Base-by-base conservation (phyloP, 1,140 invertebrate species). In the Drosophila orena region DNA sequence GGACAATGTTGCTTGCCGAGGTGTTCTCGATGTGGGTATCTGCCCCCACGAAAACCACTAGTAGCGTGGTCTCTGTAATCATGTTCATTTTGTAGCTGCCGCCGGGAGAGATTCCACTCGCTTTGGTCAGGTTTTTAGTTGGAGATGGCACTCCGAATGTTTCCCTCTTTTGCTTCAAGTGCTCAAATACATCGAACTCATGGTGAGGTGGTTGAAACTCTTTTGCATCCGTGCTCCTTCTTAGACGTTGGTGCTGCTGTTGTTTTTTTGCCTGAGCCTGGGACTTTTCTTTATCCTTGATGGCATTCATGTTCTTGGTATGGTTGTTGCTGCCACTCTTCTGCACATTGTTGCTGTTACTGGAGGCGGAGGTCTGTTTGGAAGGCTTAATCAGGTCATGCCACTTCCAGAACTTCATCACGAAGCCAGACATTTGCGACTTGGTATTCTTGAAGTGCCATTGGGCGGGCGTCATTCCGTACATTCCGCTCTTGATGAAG, bases 401-500 rank as follows among this genome's bases (percentile, higher is more conserved):
- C 95, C 95, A 97, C 77, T 96, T 94, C 96, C 96, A 97, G 90
- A 96, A 95, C 93, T 97, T 97, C 44, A 97, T 92, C 22, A 96
- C 94, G 93, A 96, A 97, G 1, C 96, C 96, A 27, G 94, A 93
- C 43, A 95, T 94, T 40, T 94, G 94, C 3, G 93, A 93, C 66
- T 94, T 94, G 44, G 93, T 52, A 64, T 93, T 80, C 56, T 91
- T 92, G 64, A 95, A 95, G 15, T 93, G 92, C 81, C 96, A 93
- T n/a, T 94, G 93, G 11, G 94, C 95, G 0, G 95, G 95, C 47
- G 93, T 93, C 93, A 96, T 95, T 2, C 94, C 95, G 80, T 94
- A 96, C 27, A 95, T 94, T 69, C 94, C 93, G 4, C 92, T 91
- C 3, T 93, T 94, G n/a, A 93, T 92, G 40, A 95, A 94, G 55